Evolutionary conservation across 2,888 invertebrate genomes (phyloP).

Genomic region (Platerodrilus igneus): DNA sequence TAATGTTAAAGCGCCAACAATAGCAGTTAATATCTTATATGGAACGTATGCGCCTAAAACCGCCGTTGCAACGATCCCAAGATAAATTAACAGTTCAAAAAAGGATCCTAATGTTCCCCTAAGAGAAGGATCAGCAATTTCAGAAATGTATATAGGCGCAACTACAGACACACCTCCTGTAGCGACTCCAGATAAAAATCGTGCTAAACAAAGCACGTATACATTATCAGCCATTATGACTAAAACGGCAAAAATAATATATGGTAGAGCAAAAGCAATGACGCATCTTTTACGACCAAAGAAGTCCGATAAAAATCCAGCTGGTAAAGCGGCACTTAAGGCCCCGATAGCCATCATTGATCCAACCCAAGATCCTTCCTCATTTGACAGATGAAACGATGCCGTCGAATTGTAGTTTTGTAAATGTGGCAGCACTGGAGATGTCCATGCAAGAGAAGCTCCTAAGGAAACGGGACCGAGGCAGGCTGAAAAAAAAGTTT

Average conservation of each 20-base stretch:
- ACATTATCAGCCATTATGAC: constrained; percentile 40
- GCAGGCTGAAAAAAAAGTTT: constrained; percentile 58
- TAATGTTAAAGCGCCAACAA: constrained; percentile 60
- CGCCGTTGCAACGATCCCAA: constrained; percentile 74
- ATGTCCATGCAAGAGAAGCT: constrained; percentile 70
- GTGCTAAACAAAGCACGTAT: constrained; percentile 43
- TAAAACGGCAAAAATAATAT: constrained; percentile 58
- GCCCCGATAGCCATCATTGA: constrained; percentile 70
- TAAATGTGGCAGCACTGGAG: constrained; percentile 65
- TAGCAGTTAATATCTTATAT: constrained; percentile 62
- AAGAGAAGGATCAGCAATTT: constrained; percentile 73
- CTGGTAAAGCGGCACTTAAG: constrained; percentile 63
- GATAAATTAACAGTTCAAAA: constrained; percentile 69
- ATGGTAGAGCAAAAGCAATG: constrained; percentile 58
- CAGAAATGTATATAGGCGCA: constrained; percentile 78
- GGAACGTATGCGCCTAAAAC: constrained; percentile 61
- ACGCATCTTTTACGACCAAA: constrained; percentile 64
- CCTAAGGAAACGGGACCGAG: constrained; percentile 66
- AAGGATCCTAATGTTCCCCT: constrained; percentile 74
- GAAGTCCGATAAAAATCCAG: constrained; percentile 62
- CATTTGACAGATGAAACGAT: constrained; percentile 34
- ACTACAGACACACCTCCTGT: constrained; percentile 69
- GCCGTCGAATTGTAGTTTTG: constrained; percentile 30
- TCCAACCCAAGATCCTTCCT: constrained; percentile 59
- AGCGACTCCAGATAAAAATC: constrained; percentile 66